These are phyloP conservation scores for Neodiprion fabricii DNA, from an alignment of 1,140 invertebrate species.

Conservation along the genomic window DNA sequence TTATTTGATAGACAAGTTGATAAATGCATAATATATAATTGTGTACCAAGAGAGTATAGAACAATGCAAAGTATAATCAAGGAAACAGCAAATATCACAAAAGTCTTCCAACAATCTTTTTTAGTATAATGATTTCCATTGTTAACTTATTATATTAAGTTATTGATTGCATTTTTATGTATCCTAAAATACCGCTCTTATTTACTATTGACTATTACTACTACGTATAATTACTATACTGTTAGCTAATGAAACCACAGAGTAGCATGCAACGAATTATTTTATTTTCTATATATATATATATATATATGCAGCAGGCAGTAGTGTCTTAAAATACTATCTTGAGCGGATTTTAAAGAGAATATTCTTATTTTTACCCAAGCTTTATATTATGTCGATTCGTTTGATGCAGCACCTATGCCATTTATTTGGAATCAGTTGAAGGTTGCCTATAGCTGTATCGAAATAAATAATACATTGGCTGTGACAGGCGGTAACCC, in stretches of 20 bases:
- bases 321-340: not conserved
- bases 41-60: not conserved
- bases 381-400: not conserved
- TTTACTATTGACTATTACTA: not conserved
- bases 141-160: conserved; percentile 12
- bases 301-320: not conserved
- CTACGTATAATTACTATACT: not conserved
- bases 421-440: not conserved
- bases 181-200: not conserved
- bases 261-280: conserved; percentile 10
- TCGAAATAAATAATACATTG: not conserved
- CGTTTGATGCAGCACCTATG: not conserved
- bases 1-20: not conserved
- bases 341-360: not conserved
- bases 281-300: not conserved
- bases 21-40: conserved; percentile 9
- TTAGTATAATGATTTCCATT: conserved; percentile 15
- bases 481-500: conserved; percentile 3
- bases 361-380: not conserved
- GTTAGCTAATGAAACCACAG: conserved; percentile 8
- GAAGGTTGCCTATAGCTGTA: not conserved
- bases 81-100: conserved; percentile 47
- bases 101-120: conserved; percentile 42
- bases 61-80: conserved; percentile 9
- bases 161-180: not conserved